Conservation (phyloP, 1,140 invertebrate genomes). For the Aphis gossypii region DNA sequence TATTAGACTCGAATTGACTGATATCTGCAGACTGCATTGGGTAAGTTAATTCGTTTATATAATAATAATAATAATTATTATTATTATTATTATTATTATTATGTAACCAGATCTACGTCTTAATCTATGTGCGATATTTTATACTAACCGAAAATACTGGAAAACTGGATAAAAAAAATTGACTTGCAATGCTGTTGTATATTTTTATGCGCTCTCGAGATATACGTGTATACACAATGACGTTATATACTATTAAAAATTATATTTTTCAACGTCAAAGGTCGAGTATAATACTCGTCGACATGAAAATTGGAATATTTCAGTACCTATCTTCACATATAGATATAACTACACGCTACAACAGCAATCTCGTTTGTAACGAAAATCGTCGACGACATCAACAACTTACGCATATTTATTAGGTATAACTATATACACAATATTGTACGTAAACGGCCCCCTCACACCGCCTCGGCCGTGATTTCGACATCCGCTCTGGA, state of each 20-base stretch:
- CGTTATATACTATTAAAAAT: background rate
- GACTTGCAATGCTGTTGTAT: background rate
- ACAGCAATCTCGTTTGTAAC: conserved; percentile 24
- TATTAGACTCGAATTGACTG: background rate
- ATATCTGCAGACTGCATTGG: no score
- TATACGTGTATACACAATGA: background rate
- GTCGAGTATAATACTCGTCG: background rate
- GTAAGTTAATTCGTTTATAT: no score
- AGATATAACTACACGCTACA: background rate
- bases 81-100: no score
- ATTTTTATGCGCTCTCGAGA: background rate
- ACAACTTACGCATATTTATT: background rate
- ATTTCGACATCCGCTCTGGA: conserved; percentile 39
- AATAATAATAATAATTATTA: no score
- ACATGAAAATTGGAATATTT: background rate
- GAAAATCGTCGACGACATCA: conserved; percentile 19
- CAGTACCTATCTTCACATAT: background rate
- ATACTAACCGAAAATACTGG: background rate
- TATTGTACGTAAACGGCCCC: background rate
- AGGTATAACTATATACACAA: background rate
- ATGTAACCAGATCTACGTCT: no score
- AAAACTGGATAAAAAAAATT: background rate
- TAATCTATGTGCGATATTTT: background rate
- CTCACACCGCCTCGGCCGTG: background rate
- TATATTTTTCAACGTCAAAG: background rate